Conservation (phyloP, 2,797 vertebrate species). For the Anguilla megastoma region DNA sequence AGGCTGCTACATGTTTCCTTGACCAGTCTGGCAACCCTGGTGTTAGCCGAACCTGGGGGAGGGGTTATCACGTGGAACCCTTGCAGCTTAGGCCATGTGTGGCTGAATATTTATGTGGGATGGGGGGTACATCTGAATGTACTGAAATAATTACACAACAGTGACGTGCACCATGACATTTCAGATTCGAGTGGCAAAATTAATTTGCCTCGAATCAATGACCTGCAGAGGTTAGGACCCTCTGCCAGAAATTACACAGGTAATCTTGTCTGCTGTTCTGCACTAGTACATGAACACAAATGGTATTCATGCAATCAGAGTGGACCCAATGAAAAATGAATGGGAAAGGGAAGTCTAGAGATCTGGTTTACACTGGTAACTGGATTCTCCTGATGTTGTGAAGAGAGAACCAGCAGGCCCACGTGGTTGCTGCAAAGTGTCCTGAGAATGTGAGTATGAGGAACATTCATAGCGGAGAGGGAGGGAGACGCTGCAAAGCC, state of each 20-base stretch:
- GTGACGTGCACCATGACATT: no score
- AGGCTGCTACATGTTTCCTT: not conserved
- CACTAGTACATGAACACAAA: not conserved
- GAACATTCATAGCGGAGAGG: no score
- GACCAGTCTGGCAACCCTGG: no score
- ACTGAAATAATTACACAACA: no score
- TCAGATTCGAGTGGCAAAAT: no score
- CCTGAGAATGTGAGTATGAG: no score
- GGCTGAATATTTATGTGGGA: no score
- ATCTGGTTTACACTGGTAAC: not conserved
- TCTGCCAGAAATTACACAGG: not conserved
- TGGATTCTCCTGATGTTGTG: not conserved
- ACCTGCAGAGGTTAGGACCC: not conserved
- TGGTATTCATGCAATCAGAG: not conserved
- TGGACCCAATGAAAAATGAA: not conserved
- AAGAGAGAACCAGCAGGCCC: no score
- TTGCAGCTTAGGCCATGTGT: not conserved
- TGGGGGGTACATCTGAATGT: no score
- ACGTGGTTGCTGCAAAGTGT: no score
- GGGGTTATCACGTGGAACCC: not conserved
- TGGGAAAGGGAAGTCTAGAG: not conserved
- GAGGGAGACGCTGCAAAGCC: no score
- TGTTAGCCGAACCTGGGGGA: not conserved
- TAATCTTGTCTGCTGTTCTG: not conserved
- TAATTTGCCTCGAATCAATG: not conserved